Percentiles rank a stretch among this genome's conserved stretches.
phyloP scores from a whole-genome alignment of 2,113 vertebrate genomes.

The Etheostoma spectabile region DNA sequence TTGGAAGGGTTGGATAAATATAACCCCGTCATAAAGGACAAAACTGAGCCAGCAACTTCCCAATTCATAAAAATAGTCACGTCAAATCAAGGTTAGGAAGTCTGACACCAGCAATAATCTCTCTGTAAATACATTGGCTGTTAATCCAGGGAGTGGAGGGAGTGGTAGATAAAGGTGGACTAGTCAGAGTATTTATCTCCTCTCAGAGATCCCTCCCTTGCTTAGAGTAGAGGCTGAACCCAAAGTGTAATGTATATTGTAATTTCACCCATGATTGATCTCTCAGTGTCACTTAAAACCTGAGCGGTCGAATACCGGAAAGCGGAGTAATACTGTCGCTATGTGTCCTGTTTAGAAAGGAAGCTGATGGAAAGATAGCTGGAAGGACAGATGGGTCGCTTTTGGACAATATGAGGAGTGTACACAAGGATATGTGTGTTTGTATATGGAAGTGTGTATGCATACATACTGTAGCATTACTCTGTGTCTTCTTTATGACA shows the following conservation, averaged over 20 bases:
- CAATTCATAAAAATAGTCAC: conserved; percentile 37
- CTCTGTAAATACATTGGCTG: conserved; percentile 83
- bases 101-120: conserved; percentile 77
- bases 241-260: conserved; percentile 78
- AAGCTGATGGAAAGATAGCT: conserved; percentile 69
- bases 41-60: conserved; percentile 34
- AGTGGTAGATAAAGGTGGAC: conserved; percentile 75
- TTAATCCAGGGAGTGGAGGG: conserved; percentile 77
- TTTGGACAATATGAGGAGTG: conserved; percentile 46
- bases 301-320: conserved; percentile 66
- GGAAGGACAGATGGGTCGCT: conserved; percentile 61
- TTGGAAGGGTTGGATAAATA: neutral
- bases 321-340: conserved; percentile 62
- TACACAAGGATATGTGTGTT: conserved; percentile 28
- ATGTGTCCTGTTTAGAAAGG: conserved; percentile 60
- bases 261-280: conserved; percentile 87
- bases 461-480: conserved; percentile 1
- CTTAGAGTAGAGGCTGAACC: conserved; percentile 67
- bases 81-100: conserved; percentile 73
- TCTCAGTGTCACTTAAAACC: conserved; percentile 80
- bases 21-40: neutral
- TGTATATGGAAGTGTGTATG: conserved; percentile 9
- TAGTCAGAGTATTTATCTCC: conserved; percentile 74
- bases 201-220: conserved; percentile 53
- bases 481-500: conserved; percentile 1